These are phyloP conservation scores for Drosophila rufa DNA, from an alignment of 1,140 invertebrate genomes.

Conservation along the genomic window DNA sequence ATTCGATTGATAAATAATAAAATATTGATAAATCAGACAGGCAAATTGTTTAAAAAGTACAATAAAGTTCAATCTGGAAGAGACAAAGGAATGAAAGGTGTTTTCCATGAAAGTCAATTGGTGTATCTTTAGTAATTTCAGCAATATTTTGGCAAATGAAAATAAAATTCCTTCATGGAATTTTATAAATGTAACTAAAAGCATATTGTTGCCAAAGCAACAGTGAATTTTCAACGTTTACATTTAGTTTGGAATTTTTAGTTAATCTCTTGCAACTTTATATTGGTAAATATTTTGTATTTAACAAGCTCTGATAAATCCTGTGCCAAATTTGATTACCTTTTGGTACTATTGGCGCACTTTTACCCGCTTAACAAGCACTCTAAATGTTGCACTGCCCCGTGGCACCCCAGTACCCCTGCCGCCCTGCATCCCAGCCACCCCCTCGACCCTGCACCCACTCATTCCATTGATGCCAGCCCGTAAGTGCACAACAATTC, in stretches of 20 bases:
- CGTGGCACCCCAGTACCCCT: background rate
- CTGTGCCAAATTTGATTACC: slow-evolving; percentile 10
- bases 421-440: background rate
- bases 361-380: slow-evolving; percentile 36
- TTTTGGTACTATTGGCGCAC: slow-evolving; percentile 12
- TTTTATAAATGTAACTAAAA: background rate
- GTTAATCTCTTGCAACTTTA: background rate
- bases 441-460: slow-evolving; percentile 3
- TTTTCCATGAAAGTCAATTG: background rate
- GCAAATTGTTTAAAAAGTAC: slow-evolving; percentile 17
- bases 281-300: background rate
- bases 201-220: background rate
- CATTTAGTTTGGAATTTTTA: background rate
- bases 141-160: background rate
- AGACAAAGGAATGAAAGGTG: background rate
- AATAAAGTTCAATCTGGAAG: background rate
- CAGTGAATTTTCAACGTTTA: background rate
- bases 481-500: slow-evolving; percentile 54
- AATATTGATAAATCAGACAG: slow-evolving; percentile 28
- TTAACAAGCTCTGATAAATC: background rate
- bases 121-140: no score
- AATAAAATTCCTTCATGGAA: no score
- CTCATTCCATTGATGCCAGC: slow-evolving; percentile 35
- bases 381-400: slow-evolving; percentile 24
- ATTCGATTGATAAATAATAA: slow-evolving; percentile 25